A percentile compares a stretch with the other conserved stretches of the same genome.
Evolutionary conservation across 2,797 vertebrate genomes (phyloP).

Genomic region (Coccyzus lansbergi): DNA sequence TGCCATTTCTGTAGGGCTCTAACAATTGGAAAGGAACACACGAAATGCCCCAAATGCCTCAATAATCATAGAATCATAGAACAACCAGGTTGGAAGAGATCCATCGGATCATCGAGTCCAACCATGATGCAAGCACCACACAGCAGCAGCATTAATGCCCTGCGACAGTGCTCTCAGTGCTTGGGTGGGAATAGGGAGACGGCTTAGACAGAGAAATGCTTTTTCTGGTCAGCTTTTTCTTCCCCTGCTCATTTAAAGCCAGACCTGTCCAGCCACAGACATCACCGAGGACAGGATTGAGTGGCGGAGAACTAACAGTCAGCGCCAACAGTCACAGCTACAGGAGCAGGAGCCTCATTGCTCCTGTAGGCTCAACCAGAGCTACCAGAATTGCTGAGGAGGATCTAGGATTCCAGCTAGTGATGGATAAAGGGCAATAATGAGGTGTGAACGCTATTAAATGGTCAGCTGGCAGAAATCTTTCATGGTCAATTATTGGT

Average conservation of each 20-base stretch:
- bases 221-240: background rate
- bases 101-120: no score
- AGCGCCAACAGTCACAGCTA: background rate
- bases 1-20: background rate
- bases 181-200: background rate
- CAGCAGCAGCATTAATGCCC: background rate
- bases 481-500: slow-evolving; percentile 31
- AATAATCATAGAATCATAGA: no score
- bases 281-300: background rate
- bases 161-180: background rate
- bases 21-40: background rate
- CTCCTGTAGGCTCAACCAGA: background rate
- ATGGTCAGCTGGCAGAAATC: slow-evolving; percentile 46
- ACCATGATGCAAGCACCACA: background rate
- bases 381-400: background rate
- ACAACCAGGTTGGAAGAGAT: no score
- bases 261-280: background rate
- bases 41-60: background rate
- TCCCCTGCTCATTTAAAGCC: background rate
- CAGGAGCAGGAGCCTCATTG: background rate
- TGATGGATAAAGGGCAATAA: slow-evolving; percentile 19
- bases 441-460: slow-evolving; percentile 1
- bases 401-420: slow-evolving; percentile 1
- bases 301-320: background rate
- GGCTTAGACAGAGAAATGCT: background rate